These are phyloP conservation scores for Osmoderma eremita DNA, from an alignment of 2,888 invertebrate genomes.

Conservation along the genomic window DNA sequence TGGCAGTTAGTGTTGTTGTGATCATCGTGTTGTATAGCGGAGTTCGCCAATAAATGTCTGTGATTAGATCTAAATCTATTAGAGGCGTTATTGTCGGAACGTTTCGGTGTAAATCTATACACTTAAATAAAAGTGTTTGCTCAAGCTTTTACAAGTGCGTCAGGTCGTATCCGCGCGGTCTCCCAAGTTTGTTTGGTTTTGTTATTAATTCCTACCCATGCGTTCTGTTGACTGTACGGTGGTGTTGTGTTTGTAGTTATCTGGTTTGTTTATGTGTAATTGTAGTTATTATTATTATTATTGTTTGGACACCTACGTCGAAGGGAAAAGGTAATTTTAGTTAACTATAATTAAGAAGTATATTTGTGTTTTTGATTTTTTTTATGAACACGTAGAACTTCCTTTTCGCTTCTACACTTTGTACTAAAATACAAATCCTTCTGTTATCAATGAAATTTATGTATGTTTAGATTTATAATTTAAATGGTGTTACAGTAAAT, in stretches of 20 bases:
- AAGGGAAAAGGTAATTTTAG: background rate
- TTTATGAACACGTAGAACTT: too few relatives aligned
- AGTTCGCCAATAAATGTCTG: slow-evolving; percentile 46
- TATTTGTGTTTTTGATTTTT: too few relatives aligned
- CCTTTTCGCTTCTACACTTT: too few relatives aligned
- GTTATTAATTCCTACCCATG: slow-evolving; percentile 34
- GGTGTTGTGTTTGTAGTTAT: slow-evolving; percentile 34
- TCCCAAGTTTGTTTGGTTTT: slow-evolving; percentile 23
- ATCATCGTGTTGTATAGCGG: slow-evolving; percentile 41
- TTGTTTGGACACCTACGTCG: too few relatives aligned
- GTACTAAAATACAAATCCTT: too few relatives aligned
- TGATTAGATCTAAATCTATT: slow-evolving; percentile 47
- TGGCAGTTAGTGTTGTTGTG: slow-evolving; percentile 46
- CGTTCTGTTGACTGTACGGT: slow-evolving; percentile 21
- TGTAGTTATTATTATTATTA: background rate
- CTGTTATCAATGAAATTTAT: too few relatives aligned
- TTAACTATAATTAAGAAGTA: too few relatives aligned
- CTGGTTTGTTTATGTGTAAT: slow-evolving; percentile 11
- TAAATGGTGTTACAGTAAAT: too few relatives aligned
- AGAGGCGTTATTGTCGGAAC: slow-evolving; percentile 28
- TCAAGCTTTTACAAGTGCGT: slow-evolving; percentile 41
- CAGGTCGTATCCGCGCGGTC: background rate
- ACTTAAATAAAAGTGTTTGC: slow-evolving; percentile 38
- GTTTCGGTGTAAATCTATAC: slow-evolving; percentile 29
- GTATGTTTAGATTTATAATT: too few relatives aligned